Conservation (phyloP, 2,113 vertebrate genomes). For the Mugil cephalus region DNA sequence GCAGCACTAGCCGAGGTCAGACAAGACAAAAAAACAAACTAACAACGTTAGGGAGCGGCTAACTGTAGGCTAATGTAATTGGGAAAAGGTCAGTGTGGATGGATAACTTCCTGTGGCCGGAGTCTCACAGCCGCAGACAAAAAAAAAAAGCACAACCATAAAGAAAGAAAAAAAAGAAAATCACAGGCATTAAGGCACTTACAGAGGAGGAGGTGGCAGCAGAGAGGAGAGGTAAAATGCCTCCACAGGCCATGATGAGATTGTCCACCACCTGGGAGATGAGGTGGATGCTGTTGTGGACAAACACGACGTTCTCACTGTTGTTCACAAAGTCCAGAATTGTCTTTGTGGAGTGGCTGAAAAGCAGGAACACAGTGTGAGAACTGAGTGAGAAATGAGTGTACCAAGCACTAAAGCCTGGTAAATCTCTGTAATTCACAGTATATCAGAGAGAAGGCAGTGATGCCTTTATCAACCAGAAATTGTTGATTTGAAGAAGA, state of each 20-base stretch:
- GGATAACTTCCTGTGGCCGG: slow-evolving; percentile 62
- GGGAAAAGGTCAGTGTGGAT: slow-evolving; percentile 78
- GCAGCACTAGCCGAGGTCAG: slow-evolving; percentile 63
- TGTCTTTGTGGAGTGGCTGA: slow-evolving; percentile 97
- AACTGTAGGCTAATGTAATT: slow-evolving; percentile 76
- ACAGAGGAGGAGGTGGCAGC: slow-evolving; percentile 96
- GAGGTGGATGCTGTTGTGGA: slow-evolving; percentile 98
- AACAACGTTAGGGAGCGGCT: slow-evolving; percentile 73
- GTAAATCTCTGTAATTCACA: no score
- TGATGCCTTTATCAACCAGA: no score
- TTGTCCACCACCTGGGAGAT: slow-evolving; percentile 99
- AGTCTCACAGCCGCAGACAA: background rate
- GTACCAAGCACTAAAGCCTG: no score
- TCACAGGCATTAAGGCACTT: slow-evolving; percentile 68
- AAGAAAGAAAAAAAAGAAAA: background rate
- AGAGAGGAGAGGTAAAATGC: slow-evolving; percentile 96
- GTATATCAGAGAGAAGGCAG: no score
- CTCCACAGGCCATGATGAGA: slow-evolving; percentile 98
- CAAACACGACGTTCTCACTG: slow-evolving; percentile 97
- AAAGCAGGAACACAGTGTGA: background rate
- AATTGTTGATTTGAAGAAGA: no score
- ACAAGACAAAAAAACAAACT: slow-evolving; percentile 63
- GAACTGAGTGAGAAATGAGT: background rate
- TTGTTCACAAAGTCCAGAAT: slow-evolving; percentile 99
- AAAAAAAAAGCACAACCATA: background rate